A percentile compares a stretch with the other conserved stretches of the same genome.
phyloP scores from a whole-genome alignment of 2,888 invertebrate species.

The Augochlorella aurata region DNA sequence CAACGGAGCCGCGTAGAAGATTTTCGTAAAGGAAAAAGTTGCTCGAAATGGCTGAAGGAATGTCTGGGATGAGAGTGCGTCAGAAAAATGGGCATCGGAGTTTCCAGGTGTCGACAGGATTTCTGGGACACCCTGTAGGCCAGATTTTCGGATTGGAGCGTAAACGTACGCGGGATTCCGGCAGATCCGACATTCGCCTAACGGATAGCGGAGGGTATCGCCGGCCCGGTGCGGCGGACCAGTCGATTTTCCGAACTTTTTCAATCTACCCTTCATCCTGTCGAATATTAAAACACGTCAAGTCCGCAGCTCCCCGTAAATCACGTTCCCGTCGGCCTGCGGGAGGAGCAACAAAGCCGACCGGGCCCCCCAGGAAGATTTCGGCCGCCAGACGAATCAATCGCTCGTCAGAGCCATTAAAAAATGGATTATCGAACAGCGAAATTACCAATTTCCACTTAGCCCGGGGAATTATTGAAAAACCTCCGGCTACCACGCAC shows the following conservation, averaged over 20 bases:
- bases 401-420: slow-evolving; percentile 59
- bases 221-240: not conserved
- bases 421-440: slow-evolving; percentile 60
- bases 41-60: no score
- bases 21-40: no score
- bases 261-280: slow-evolving; percentile 2
- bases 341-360: not conserved
- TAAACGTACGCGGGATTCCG: not conserved
- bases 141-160: not conserved
- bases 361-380: not conserved
- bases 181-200: slow-evolving; percentile 4
- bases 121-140: not conserved
- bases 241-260: not conserved
- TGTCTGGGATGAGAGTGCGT: no score
- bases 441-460: slow-evolving; percentile 56
- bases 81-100: no score
- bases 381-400: slow-evolving; percentile 49
- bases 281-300: slow-evolving; percentile 28
- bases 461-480: slow-evolving; percentile 53
- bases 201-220: slow-evolving; percentile 1
- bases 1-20: no score
- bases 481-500: slow-evolving; percentile 32
- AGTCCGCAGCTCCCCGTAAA: slow-evolving; percentile 25
- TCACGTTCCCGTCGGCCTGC: slow-evolving; percentile 10
- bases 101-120: no score